Conservation (phyloP, 2,888 invertebrate species). For the Tholera decimalis region DNA sequence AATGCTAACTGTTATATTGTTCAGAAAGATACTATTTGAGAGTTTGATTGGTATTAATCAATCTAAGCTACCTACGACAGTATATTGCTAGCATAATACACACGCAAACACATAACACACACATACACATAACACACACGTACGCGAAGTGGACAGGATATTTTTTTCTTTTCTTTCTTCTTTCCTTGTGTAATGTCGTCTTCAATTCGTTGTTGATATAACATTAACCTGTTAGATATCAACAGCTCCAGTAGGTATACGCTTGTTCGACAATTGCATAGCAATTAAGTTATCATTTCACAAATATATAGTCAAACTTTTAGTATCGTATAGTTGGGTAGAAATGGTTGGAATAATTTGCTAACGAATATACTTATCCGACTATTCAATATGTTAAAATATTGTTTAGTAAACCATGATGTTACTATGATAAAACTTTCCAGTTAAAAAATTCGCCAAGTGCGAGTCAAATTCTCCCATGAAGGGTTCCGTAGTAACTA, state of each 20-base stretch:
- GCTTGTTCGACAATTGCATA: too few relatives aligned
- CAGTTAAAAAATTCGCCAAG: too few relatives aligned
- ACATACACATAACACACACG: neutral
- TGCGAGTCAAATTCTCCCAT: too few relatives aligned
- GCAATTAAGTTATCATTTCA: too few relatives aligned
- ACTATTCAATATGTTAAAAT: neutral
- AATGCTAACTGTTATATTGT: constrained; percentile 46
- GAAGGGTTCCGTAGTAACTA: too few relatives aligned
- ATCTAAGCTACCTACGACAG: neutral
- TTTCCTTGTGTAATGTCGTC: neutral
- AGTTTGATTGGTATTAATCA: neutral
- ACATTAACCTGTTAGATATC: neutral
- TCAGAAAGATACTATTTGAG: constrained; percentile 6
- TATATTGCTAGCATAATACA: constrained; percentile 4
- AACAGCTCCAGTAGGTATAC: neutral
- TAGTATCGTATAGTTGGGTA: too few relatives aligned
- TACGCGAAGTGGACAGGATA: neutral
- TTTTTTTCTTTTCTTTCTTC: constrained; percentile 6
- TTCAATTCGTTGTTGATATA: constrained; percentile 4
- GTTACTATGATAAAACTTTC: too few relatives aligned
- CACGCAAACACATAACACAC: constrained; percentile 4
- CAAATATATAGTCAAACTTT: too few relatives aligned
- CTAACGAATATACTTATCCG: too few relatives aligned
- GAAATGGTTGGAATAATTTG: too few relatives aligned
- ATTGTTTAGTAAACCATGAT: too few relatives aligned